Percentiles rank a stretch among this genome's conserved stretches.
Evolutionary conservation across 2,113 vertebrate genomes (phyloP).

Genomic region (Hiodon tergisus): DNA sequence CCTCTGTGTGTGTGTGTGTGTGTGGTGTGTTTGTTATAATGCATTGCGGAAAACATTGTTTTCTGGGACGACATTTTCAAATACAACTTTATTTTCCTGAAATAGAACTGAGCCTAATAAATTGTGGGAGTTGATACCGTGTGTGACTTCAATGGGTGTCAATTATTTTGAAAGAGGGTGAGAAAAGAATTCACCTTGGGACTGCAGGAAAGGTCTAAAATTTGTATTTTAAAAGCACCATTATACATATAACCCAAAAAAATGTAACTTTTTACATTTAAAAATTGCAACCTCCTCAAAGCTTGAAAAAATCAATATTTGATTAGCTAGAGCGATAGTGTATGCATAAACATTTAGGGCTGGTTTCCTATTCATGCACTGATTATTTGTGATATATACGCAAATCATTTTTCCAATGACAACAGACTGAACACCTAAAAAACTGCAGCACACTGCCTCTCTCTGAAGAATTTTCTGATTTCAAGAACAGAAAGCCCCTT

Average conservation of each 20-base stretch:
- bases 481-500: conserved; percentile 22
- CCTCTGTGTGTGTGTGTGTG: too few relatives aligned
- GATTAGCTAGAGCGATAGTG: conserved; percentile 14
- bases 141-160: too few relatives aligned
- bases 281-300: conserved; percentile 15
- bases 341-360: conserved; percentile 17
- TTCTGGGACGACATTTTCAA: too few relatives aligned
- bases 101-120: too few relatives aligned
- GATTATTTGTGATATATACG: conserved; percentile 15
- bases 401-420: conserved; percentile 8
- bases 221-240: too few relatives aligned
- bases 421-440: conserved; percentile 9
- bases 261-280: conserved; percentile 10
- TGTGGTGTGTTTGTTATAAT: too few relatives aligned
- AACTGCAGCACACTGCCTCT: background rate
- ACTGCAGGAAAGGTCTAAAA: too few relatives aligned
- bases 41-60: too few relatives aligned
- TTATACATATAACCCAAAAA: background rate
- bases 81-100: too few relatives aligned
- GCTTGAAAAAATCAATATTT: conserved; percentile 22
- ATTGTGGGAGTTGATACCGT: too few relatives aligned
- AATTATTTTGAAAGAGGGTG: too few relatives aligned
- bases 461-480: conserved; percentile 16
- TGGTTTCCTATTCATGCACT: background rate
- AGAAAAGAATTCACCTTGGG: too few relatives aligned